Evolutionary conservation across 2,888 invertebrate genomes (phyloP).

Genomic region (Tachina lurida): DNA sequence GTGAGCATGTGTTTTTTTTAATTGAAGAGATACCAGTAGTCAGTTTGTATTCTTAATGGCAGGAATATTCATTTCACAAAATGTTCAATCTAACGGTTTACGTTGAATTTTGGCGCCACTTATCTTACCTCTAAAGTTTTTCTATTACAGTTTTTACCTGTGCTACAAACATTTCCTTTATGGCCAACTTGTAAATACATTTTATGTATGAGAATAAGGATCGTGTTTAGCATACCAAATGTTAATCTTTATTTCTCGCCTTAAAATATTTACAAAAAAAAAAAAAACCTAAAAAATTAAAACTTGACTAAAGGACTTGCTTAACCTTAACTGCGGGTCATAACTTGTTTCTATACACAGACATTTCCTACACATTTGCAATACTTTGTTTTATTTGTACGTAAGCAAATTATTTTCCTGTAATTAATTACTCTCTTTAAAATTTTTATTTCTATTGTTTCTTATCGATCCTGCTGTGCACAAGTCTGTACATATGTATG

Average conservation of each 20-base stretch:
- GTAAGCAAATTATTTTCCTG: not conserved
- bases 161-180: not conserved
- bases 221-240: slow-evolving; percentile 72
- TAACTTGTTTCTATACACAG: not conserved
- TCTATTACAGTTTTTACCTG: slow-evolving; percentile 41
- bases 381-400: not conserved
- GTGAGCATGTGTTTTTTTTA: slow-evolving; percentile 25
- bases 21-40: slow-evolving; percentile 24
- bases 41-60: slow-evolving; percentile 19
- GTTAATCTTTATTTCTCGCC: slow-evolving; percentile 70
- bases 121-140: slow-evolving; percentile 61
- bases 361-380: slow-evolving; percentile 16
- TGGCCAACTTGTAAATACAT: not conserved
- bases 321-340: slow-evolving; percentile 63
- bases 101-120: slow-evolving; percentile 80
- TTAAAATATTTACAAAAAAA: slow-evolving; percentile 49
- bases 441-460: slow-evolving; percentile 9
- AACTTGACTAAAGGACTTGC: slow-evolving; percentile 46
- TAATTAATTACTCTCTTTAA: slow-evolving; percentile 7
- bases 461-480: slow-evolving; percentile 40
- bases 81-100: slow-evolving; percentile 76
- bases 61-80: slow-evolving; percentile 73
- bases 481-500: too few relatives aligned
- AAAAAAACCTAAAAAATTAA: slow-evolving; percentile 14
- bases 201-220: slow-evolving; percentile 7